Evolutionary conservation across 2,113 vertebrate species (phyloP).

Genomic region (Trematocara zebra): DNA sequence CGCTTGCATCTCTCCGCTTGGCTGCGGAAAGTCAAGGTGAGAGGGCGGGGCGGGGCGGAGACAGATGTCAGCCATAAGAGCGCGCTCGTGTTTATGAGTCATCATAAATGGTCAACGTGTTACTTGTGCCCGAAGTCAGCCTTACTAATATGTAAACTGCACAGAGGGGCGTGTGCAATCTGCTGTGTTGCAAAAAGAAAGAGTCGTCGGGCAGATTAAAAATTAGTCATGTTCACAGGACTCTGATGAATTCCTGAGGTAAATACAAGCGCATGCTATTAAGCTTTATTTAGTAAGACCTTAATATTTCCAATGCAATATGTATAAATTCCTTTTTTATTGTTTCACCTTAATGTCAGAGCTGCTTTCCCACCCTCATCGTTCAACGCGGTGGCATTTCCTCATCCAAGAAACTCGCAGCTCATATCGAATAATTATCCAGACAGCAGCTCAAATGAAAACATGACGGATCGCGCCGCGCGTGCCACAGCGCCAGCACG

Average conservation of each 20-base stretch:
- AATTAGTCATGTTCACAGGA: neutral
- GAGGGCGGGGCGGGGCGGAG: conserved; percentile 29
- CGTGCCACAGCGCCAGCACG: neutral
- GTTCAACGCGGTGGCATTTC: neutral
- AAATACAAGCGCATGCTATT: neutral
- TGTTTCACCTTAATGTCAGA: neutral
- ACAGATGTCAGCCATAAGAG: conserved; percentile 28
- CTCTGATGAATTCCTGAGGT: neutral
- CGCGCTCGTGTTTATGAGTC: conserved; percentile 49
- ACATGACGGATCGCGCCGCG: neutral
- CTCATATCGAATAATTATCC: conserved; percentile 22
- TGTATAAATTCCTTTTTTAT: neutral
- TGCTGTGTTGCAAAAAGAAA: neutral
- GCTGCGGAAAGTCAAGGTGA: conserved; percentile 32
- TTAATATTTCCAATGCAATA: neutral
- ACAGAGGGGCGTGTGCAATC: conserved; percentile 12
- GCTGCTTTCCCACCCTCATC: neutral
- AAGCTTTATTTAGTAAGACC: neutral
- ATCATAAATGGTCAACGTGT: conserved; percentile 40
- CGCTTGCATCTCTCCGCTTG: neutral
- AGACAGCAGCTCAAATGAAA: conserved; percentile 11
- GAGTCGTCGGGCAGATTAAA: neutral
- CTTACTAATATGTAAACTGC: conserved; percentile 49
- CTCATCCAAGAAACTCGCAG: neutral
- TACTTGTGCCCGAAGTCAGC: conserved; percentile 18